Conservation (phyloP, 2,888 invertebrate species). For the Dynastes grantii region DNA sequence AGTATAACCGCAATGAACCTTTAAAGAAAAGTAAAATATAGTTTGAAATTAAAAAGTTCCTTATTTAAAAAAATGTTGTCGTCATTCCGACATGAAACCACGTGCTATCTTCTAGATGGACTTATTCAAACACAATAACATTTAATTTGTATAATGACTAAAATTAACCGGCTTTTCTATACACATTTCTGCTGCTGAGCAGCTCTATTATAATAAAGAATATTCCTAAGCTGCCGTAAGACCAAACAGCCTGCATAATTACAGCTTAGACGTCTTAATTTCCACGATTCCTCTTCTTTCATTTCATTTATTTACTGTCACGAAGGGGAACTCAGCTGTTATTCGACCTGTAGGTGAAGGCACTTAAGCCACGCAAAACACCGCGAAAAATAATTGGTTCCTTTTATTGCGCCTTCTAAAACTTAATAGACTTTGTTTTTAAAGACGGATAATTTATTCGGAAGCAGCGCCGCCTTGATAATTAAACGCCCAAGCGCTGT, state of each 20-base stretch:
- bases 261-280: constrained; percentile 5
- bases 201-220: no score
- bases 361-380: constrained; percentile 1
- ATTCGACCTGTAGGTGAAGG: not conserved
- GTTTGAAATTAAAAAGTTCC: no score
- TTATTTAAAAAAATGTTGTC: no score
- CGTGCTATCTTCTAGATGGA: no score
- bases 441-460: constrained; percentile 36
- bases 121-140: no score
- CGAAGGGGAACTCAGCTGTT: no score
- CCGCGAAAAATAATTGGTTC: constrained; percentile 17
- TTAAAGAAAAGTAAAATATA: no score
- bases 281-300: constrained; percentile 16
- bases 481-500: constrained; percentile 17
- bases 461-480: constrained; percentile 27
- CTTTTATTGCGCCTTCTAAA: constrained; percentile 33
- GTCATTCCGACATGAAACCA: no score
- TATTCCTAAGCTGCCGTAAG: not conserved
- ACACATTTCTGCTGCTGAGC: no score
- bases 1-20: no score
- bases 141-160: no score
- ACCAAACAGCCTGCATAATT: constrained; percentile 1
- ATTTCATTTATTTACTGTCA: constrained; percentile 18
- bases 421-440: constrained; percentile 42
- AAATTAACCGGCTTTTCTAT: no score